Evolutionary conservation across 2,888 invertebrate species (phyloP).

Genomic region (Chalcosyrphus nemorum): DNA sequence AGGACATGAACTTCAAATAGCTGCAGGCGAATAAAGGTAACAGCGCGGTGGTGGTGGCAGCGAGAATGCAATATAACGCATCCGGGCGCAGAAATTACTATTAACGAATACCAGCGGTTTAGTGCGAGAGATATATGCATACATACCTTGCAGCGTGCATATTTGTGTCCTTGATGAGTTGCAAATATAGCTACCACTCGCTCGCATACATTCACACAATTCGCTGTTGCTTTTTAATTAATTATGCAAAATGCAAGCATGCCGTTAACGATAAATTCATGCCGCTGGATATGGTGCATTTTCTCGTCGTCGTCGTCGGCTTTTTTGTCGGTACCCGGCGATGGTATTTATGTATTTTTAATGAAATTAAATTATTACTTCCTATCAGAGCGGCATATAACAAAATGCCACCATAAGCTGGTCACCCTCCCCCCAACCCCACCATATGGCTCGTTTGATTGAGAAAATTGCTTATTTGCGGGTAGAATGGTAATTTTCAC

Average conservation of each 20-base stretch:
- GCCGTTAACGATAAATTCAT: slow-evolving; percentile 34
- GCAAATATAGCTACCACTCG: slow-evolving; percentile 38
- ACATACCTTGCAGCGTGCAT: not conserved
- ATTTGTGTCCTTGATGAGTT: slow-evolving; percentile 45
- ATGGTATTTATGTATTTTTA: slow-evolving; percentile 41
- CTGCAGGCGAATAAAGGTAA: not conserved
- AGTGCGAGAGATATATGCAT: slow-evolving; percentile 26
- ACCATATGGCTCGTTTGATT: not conserved
- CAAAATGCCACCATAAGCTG: slow-evolving; percentile 1
- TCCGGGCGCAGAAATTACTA: slow-evolving; percentile 40
- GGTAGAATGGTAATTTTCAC: not conserved
- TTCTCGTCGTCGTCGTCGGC: not conserved
- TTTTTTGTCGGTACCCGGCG: not conserved
- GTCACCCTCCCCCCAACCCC: too few species aligned
- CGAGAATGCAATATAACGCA: slow-evolving; percentile 49
- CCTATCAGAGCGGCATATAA: not conserved
- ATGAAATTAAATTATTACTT: slow-evolving; percentile 54
- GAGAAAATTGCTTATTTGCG: not conserved
- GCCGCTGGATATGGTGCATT: slow-evolving; percentile 10
- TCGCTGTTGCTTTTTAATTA: slow-evolving; percentile 62
- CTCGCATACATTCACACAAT: slow-evolving; percentile 1
- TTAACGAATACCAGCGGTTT: slow-evolving; percentile 56
- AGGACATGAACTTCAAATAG: slow-evolving; percentile 10
- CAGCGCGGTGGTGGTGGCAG: not conserved
- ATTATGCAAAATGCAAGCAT: slow-evolving; percentile 51